Conservation (phyloP, 2,888 invertebrate genomes). For the Zaprionus lineosus region DNA sequence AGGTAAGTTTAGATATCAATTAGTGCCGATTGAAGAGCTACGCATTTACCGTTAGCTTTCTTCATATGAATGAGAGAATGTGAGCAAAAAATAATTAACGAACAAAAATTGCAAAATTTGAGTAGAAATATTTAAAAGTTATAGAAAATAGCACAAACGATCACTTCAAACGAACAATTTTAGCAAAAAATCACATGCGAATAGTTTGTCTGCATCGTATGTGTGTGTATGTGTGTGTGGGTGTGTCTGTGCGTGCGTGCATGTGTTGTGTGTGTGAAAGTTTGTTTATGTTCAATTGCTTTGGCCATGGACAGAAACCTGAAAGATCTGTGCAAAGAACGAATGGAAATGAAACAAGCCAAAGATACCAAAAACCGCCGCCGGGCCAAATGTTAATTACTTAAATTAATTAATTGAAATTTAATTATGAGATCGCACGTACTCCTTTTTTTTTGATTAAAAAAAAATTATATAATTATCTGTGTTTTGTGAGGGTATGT, state of each 20-base stretch:
- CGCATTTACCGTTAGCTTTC: not conserved
- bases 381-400: conserved; percentile 16
- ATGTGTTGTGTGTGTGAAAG: conserved; percentile 1
- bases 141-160: conserved; percentile 42
- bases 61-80: conserved; percentile 52
- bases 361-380: conserved; percentile 8
- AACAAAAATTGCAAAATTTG: conserved; percentile 26
- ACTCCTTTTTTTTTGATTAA: too few relatives aligned
- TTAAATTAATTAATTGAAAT: conserved; percentile 23
- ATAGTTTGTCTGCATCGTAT: conserved; percentile 11
- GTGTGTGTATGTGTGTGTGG: not conserved
- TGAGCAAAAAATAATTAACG: conserved; percentile 50
- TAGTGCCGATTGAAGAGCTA: not conserved
- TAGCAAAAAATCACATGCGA: conserved; percentile 40
- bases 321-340: conserved; percentile 2
- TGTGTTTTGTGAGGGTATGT: conserved; percentile 7
- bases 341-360: conserved; percentile 30
- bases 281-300: conserved; percentile 7
- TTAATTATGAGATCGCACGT: too few relatives aligned
- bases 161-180: conserved; percentile 55
- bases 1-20: too few relatives aligned
- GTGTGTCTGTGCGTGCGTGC: not conserved
- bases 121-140: conserved; percentile 1
- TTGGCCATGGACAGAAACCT: conserved; percentile 28
- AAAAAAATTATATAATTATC: conserved; percentile 7